Evolutionary conservation across 2,888 invertebrate genomes (phyloP).

Genomic region (Lithophane semibrunnea): DNA sequence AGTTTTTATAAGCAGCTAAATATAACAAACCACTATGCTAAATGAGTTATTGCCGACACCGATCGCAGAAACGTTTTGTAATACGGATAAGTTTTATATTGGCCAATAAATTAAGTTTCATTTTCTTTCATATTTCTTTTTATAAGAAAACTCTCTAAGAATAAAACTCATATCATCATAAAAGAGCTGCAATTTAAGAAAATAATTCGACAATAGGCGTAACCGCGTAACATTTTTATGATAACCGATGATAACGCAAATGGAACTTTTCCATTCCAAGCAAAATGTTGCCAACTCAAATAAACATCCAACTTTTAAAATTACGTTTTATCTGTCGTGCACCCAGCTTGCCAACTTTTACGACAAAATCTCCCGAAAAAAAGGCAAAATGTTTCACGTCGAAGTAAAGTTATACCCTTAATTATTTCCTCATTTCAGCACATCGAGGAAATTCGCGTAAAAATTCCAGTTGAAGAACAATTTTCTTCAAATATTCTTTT

Average conservation of each 20-base stretch:
- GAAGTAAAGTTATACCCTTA: conserved; percentile 64
- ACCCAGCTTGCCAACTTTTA: conserved; percentile 55
- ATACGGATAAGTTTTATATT: not conserved
- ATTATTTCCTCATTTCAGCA: conserved; percentile 62
- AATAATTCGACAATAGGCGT: conserved; percentile 26
- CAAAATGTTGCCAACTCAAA: conserved; percentile 51
- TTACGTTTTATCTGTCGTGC: conserved; percentile 60
- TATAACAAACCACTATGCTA: not conserved
- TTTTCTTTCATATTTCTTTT: conserved; percentile 22
- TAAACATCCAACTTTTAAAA: conserved; percentile 64
- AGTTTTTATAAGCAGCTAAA: not conserved
- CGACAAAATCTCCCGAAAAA: conserved; percentile 48
- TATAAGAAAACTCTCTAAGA: conserved; percentile 15
- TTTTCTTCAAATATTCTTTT: conserved; percentile 58
- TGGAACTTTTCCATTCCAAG: conserved; percentile 41
- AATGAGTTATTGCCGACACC: not conserved
- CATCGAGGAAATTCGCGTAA: conserved; percentile 54
- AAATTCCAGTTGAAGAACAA: conserved; percentile 47
- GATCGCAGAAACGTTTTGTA: not conserved
- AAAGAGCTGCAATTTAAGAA: conserved; percentile 16
- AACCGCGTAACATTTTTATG: conserved; percentile 44
- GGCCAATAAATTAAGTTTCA: conserved; percentile 10
- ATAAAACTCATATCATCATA: conserved; percentile 38
- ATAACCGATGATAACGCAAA: conserved; percentile 50
- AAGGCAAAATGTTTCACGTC: conserved; percentile 54